These are phyloP conservation scores for Lagodon rhomboides DNA, from an alignment of 2,797 vertebrate genomes.

Conservation along the genomic window DNA sequence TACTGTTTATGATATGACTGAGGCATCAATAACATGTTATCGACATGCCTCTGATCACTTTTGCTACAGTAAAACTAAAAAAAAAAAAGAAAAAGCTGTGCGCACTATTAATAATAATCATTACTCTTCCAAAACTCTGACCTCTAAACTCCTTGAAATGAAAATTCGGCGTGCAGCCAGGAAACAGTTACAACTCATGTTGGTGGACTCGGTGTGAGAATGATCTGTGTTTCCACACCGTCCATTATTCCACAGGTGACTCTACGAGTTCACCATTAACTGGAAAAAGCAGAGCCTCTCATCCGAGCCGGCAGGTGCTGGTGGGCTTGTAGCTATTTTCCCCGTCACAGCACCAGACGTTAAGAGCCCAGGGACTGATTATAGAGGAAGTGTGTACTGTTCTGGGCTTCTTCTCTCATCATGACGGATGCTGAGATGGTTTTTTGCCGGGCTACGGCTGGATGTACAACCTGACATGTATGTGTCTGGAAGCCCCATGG, in stretches of 20 bases:
- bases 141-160: too few species aligned
- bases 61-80: too few species aligned
- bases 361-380: neutral
- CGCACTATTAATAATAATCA: neutral
- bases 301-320: neutral
- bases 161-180: too few species aligned
- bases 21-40: too few species aligned
- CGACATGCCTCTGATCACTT: neutral
- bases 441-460: neutral
- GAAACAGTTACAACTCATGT: too few species aligned
- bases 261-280: conserved; percentile 1
- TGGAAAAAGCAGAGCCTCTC: neutral
- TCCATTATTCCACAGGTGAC: conserved; percentile 10
- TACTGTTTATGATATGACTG: too few species aligned
- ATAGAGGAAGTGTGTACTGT: neutral
- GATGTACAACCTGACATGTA: neutral
- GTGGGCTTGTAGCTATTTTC: neutral
- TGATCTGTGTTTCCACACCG: neutral
- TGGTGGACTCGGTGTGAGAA: neutral
- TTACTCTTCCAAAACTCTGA: neutral
- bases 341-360: neutral
- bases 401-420: neutral
- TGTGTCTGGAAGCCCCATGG: neutral
- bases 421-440: too few species aligned
- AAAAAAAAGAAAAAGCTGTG: too few species aligned